Percentiles rank a stretch among this genome's conserved stretches.
Evolutionary conservation across 2,113 vertebrate genomes (phyloP).

Genomic region (Ondatra zibethicus): DNA sequence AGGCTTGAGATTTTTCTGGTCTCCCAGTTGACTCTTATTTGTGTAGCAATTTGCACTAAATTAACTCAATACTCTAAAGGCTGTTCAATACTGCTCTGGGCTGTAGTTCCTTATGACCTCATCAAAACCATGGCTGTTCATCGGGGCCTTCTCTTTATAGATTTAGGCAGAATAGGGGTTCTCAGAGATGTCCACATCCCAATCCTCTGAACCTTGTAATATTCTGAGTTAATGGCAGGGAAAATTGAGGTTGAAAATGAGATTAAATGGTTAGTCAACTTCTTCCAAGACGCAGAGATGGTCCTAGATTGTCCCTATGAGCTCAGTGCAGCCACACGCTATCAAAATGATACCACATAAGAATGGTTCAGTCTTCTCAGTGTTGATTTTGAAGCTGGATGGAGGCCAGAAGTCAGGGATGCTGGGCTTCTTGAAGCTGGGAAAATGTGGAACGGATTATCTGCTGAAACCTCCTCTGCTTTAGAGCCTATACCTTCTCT

Average conservation of each 20-base stretch:
- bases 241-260: not conserved
- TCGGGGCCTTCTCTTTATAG: not conserved
- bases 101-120: not conserved
- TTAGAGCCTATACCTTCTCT: not conserved
- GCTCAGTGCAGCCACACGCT: not conserved
- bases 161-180: not conserved
- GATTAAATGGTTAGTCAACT: not conserved
- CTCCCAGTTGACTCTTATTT: not conserved
- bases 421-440: not conserved
- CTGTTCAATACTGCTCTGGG: not conserved
- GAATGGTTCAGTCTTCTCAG: fast-evolving
- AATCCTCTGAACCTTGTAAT: not conserved
- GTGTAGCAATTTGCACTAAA: not conserved
- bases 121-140: not conserved
- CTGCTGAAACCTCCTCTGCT: not conserved
- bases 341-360: not conserved
- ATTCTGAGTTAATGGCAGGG: not conserved
- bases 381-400: not conserved
- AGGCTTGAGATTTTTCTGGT: not conserved
- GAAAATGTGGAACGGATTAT: not conserved
- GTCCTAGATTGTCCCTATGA: not conserved
- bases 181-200: not conserved
- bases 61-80: fast-evolving
- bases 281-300: not conserved
- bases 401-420: too few species aligned